phyloP scores from a whole-genome alignment of 2,888 invertebrate species.

The Rhopalosiphum nymphaeae region DNA sequence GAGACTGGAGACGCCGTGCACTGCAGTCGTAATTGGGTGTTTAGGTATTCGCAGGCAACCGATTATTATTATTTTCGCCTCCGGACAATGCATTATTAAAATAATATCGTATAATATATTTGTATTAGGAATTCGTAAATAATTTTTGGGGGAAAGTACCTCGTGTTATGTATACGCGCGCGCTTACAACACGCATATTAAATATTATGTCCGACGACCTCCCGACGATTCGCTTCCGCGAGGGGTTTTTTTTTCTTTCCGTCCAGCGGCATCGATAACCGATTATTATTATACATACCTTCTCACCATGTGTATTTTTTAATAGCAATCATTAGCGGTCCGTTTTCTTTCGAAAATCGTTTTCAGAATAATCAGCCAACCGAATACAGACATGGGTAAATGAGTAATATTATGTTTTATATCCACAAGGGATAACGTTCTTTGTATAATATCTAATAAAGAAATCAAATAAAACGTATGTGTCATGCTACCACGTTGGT shows the following conservation, averaged over 20 bases:
- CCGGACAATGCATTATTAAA: constrained; percentile 29
- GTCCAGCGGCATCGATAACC: not conserved
- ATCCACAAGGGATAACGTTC: not conserved
- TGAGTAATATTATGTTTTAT: not conserved
- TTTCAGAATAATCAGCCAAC: constrained; percentile 20
- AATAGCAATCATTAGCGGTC: constrained; percentile 19
- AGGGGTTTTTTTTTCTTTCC: not conserved
- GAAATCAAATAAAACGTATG: not conserved
- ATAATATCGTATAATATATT: not conserved
- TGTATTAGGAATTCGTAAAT: not conserved
- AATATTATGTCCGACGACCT: constrained; percentile 11
- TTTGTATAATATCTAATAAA: not conserved
- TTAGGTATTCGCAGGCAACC: not conserved
- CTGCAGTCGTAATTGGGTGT: not conserved
- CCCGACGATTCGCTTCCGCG: constrained; percentile 50
- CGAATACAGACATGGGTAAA: not conserved
- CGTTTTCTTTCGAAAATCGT: not conserved
- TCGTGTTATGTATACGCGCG: not conserved
- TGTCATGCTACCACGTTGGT: not conserved
- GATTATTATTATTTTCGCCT: constrained; percentile 54
- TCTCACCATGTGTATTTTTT: not conserved
- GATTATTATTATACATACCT: constrained; percentile 13
- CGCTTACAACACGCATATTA: not conserved
- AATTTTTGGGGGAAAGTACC: not conserved
- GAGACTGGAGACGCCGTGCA: not conserved